A percentile compares a stretch with the other conserved stretches of the same genome.
Conservation (phyloP, 2,797 vertebrate genomes). For the Arremon aurantiirostris region DNA sequence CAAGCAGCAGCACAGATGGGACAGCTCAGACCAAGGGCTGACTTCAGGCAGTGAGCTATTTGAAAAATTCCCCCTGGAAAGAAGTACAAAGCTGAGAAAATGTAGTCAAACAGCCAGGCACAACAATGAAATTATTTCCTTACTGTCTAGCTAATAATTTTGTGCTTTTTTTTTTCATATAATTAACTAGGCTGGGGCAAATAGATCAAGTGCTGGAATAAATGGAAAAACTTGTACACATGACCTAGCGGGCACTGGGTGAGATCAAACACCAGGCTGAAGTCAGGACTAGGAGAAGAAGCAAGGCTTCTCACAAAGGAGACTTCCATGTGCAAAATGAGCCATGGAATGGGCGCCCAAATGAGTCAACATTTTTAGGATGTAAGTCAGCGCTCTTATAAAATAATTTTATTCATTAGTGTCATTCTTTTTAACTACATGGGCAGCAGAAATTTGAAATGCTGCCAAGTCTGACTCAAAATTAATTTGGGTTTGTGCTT, state of each 20-base stretch:
- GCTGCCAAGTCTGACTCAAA: constrained; percentile 17
- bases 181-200: not conserved
- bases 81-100: not conserved
- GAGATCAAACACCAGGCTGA: not conserved
- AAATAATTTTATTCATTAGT: constrained; percentile 34
- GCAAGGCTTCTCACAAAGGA: not conserved
- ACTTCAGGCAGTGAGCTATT: not conserved
- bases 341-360: not conserved
- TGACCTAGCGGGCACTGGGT: not conserved
- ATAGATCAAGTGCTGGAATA: not conserved
- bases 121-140: not conserved
- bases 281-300: not conserved
- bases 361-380: constrained; percentile 39
- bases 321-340: not conserved
- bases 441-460: constrained; percentile 9
- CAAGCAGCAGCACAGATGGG: not conserved
- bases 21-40: not conserved
- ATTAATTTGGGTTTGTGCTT: constrained; percentile 27
- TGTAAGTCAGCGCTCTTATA: constrained; percentile 7
- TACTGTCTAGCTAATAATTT: not conserved
- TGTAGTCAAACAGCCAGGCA: not conserved
- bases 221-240: not conserved
- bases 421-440: not conserved
- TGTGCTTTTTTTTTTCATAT: not conserved
- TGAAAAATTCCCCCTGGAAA: not conserved